Conservation (phyloP, 2,797 vertebrate species). For the Myotis findleyi region DNA sequence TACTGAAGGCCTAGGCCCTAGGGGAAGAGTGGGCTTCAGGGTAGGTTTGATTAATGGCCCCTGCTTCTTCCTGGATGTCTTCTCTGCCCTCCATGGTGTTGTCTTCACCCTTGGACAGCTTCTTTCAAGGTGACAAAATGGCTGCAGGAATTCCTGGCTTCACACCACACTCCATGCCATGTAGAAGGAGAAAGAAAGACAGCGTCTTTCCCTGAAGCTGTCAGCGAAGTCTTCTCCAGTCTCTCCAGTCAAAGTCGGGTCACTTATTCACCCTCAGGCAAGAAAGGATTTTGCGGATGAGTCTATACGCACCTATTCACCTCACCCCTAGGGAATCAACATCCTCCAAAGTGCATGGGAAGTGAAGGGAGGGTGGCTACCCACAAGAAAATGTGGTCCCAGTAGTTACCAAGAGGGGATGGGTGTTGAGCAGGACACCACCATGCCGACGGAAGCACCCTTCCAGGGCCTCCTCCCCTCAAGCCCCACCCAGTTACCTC, state of each 20-base stretch:
- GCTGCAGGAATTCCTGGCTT: neutral
- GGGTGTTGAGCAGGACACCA: neutral
- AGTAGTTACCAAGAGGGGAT: neutral
- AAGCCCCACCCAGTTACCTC: neutral
- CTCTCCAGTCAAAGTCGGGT: constrained; percentile 23
- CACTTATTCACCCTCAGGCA: neutral
- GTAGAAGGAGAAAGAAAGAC: neutral
- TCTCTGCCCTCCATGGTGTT: neutral
- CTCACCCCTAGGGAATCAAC: neutral
- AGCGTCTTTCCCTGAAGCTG: neutral
- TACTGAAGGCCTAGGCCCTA: neutral
- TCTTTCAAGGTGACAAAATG: neutral
- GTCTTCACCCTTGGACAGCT: neutral
- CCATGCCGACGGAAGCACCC: neutral
- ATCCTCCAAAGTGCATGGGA: neutral
- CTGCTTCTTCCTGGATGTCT: neutral
- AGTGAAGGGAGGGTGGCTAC: neutral
- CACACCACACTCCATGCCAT: neutral
- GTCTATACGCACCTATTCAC: neutral
- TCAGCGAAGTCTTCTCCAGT: neutral
- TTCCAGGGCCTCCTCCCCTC: neutral
- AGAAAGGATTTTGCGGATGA: constrained; percentile 29
- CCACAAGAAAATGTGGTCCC: neutral
- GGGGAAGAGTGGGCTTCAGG: neutral
- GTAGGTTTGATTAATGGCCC: neutral